A percentile compares a stretch with the other conserved stretches of the same genome.
Evolutionary conservation across 2,888 invertebrate genomes (phyloP).

Genomic region (Axea sp.): DNA sequence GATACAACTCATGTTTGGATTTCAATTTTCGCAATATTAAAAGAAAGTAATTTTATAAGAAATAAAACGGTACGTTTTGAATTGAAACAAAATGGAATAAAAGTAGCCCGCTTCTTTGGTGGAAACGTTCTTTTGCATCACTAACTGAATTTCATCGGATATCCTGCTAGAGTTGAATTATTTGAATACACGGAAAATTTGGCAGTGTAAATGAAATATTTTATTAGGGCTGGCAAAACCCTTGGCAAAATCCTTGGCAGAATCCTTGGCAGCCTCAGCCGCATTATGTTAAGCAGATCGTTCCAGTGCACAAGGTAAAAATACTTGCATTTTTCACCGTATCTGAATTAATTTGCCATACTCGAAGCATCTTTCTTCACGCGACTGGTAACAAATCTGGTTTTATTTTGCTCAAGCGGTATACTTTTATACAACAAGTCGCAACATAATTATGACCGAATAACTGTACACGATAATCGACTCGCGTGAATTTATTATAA

Average conservation of each 20-base stretch:
- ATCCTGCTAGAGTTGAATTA: constrained; percentile 2
- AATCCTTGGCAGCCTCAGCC: constrained; percentile 52
- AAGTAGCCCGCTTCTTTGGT: constrained; percentile 42
- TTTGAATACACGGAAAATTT: constrained; percentile 16
- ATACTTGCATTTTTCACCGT: constrained; percentile 3
- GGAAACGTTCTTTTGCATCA: constrained; percentile 22
- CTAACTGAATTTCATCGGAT: constrained; percentile 44
- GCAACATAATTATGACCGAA: no score
- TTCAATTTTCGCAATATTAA: no score
- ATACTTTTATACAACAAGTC: not conserved
- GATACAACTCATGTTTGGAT: no score
- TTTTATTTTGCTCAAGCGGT: no score
- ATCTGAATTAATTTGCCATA: constrained; percentile 11
- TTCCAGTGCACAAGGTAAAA: constrained; percentile 59
- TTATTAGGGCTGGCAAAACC: constrained; percentile 62
- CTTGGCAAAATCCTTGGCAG: constrained; percentile 58
- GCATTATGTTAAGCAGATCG: constrained; percentile 57
- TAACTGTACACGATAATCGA: no score
- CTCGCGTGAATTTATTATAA: no score
- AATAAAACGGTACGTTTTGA: no score
- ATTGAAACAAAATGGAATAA: not conserved
- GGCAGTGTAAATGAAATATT: constrained; percentile 55
- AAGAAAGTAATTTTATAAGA: no score
- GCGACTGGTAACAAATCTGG: no score
- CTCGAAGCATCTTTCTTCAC: no score